phyloP scores from a whole-genome alignment of 2,113 vertebrate species.

The Ochotona curzoniae region DNA sequence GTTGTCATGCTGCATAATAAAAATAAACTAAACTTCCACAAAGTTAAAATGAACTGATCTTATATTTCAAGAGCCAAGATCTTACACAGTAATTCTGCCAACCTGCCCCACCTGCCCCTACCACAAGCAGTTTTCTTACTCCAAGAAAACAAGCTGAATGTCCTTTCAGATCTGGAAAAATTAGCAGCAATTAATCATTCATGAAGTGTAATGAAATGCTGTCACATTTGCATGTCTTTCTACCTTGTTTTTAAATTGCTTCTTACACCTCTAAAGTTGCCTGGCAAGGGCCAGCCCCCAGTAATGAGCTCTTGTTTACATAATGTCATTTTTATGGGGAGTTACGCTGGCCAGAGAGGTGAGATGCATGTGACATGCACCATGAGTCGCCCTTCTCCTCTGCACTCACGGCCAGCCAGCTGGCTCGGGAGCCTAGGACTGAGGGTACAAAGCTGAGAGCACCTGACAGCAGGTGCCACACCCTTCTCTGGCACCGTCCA shows the following conservation, averaged over 20 bases:
- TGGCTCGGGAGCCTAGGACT: background rate
- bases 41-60: background rate
- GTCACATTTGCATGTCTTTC: constrained; percentile 34
- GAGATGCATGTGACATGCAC: background rate
- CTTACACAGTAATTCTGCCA: background rate
- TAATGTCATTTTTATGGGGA: constrained; percentile 53
- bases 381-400: constrained; percentile 52
- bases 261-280: constrained; percentile 49
- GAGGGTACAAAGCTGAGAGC: constrained; percentile 21
- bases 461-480: constrained; percentile 42
- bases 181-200: constrained; percentile 7
- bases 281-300: background rate
- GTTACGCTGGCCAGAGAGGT: constrained; percentile 26
- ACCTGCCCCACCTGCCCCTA: too few species aligned
- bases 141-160: constrained; percentile 9
- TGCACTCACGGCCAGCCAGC: background rate
- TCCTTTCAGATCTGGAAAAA: constrained; percentile 36
- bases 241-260: constrained; percentile 47
- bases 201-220: background rate
- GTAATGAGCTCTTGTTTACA: constrained; percentile 25
- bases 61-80: background rate
- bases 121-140: background rate
- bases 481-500: background rate
- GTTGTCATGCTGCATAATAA: background rate
- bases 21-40: background rate